Evolutionary conservation across 2,888 invertebrate species (phyloP).

Genomic region (Ochropacha duplaris): DNA sequence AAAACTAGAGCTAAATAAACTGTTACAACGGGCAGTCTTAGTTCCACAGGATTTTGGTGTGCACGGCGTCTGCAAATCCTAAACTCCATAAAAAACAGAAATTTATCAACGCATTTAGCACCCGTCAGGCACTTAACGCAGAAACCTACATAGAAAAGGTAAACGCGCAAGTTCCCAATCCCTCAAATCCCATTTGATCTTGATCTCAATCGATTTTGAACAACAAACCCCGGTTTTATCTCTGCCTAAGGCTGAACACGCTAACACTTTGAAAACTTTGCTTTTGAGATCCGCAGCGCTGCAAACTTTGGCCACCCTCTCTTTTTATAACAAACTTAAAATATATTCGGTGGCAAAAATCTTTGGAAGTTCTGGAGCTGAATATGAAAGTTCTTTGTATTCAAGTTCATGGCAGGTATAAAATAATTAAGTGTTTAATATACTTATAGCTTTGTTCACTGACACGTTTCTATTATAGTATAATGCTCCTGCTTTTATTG

Average conservation of each 20-base stretch:
- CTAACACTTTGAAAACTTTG: slow-evolving; percentile 27
- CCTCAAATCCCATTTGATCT: slow-evolving; percentile 28
- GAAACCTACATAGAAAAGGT: slow-evolving; percentile 19
- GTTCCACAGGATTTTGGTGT: too few species aligned
- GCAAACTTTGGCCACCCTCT: slow-evolving; percentile 7
- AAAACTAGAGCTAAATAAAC: too few species aligned
- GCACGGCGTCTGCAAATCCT: too few species aligned
- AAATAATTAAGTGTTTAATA: background rate
- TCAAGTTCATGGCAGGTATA: background rate
- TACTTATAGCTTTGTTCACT: too few species aligned
- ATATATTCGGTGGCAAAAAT: background rate
- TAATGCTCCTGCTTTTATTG: too few species aligned
- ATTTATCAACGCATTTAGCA: background rate
- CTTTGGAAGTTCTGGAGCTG: background rate
- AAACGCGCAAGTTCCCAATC: slow-evolving; percentile 20
- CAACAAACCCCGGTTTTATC: slow-evolving; percentile 27
- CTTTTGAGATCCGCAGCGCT: slow-evolving; percentile 10
- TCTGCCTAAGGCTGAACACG: slow-evolving; percentile 28
- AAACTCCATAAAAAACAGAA: too few species aligned
- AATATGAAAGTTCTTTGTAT: background rate
- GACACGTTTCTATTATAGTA: too few species aligned
- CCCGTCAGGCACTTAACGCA: slow-evolving; percentile 13
- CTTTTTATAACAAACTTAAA: background rate
- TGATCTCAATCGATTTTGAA: slow-evolving; percentile 26
- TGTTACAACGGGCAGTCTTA: too few species aligned